A percentile compares a stretch with the other conserved stretches of the same genome.
Evolutionary conservation across 2,797 vertebrate genomes (phyloP).

Genomic region (Chelmon rostratus): DNA sequence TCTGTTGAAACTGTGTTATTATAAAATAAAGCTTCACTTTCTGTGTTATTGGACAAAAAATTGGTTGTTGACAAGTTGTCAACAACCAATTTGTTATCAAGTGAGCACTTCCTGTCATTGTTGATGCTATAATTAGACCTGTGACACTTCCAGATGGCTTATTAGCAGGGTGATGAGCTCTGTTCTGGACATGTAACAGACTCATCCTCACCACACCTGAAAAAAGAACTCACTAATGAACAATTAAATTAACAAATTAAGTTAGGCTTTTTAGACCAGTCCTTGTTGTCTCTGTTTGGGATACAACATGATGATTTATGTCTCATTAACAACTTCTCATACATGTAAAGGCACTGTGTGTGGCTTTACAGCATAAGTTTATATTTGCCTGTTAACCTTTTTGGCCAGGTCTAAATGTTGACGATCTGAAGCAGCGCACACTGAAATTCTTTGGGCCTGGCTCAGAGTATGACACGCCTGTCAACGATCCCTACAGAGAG

Average conservation of each 20-base stretch:
- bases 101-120: background rate
- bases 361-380: background rate
- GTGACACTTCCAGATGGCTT: background rate
- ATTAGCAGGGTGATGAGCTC: background rate
- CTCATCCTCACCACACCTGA: background rate
- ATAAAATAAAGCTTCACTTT: background rate
- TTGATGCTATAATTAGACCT: background rate
- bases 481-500: conserved; percentile 84
- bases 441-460: conserved; percentile 84
- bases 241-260: background rate
- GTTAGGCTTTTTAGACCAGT: background rate
- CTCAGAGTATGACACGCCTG: conserved; percentile 85
- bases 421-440: conserved; percentile 81
- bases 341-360: background rate
- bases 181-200: conserved; percentile 4
- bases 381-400: background rate
- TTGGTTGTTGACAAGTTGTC: background rate
- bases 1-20: background rate
- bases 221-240: background rate
- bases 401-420: conserved; percentile 78
- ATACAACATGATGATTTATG: background rate
- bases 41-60: background rate
- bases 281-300: background rate
- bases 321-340: background rate
- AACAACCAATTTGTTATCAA: background rate